phyloP scores from a whole-genome alignment of 2,888 invertebrate species.

The Melanophora roralis region DNA sequence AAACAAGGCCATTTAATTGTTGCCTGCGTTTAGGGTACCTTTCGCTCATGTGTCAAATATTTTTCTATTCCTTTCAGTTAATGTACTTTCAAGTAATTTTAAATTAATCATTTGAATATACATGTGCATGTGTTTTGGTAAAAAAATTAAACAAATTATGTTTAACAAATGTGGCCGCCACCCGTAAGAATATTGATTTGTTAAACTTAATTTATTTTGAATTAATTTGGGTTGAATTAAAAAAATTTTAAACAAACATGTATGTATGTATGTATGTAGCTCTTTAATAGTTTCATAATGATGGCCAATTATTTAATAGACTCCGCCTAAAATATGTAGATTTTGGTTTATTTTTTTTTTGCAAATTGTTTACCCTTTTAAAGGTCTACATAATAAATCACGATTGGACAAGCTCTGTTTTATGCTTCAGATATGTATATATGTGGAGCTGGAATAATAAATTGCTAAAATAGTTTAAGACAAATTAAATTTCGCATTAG shows the following conservation, averaged over 20 bases:
- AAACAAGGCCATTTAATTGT: slow-evolving; percentile 26
- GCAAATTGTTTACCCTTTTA: slow-evolving; percentile 1
- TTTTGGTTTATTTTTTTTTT: not conserved
- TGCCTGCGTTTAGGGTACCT: slow-evolving; percentile 22
- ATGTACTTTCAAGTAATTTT: slow-evolving; percentile 32
- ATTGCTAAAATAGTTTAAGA: too few relatives aligned
- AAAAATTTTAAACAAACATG: slow-evolving; percentile 37
- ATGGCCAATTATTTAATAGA: slow-evolving; percentile 28
- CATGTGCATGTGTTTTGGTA: not conserved
- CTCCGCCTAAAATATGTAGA: slow-evolving; percentile 32
- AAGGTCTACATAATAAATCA: slow-evolving; percentile 44
- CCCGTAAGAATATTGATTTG: not conserved
- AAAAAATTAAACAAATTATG: not conserved
- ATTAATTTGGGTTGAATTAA: not conserved
- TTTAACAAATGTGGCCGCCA: not conserved
- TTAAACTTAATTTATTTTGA: not conserved
- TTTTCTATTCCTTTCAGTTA: slow-evolving; percentile 31
- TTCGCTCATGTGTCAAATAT: slow-evolving; percentile 56
- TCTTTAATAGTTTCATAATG: not conserved
- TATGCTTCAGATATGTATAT: not conserved
- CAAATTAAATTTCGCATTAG: too few relatives aligned
- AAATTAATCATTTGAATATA: slow-evolving; percentile 51
- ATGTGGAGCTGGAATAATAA: not conserved
- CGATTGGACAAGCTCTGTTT: slow-evolving; percentile 30
- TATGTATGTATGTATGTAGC: too few relatives aligned